Evolutionary conservation across 2,797 vertebrate genomes (phyloP), one percentile per base, ranked within the genome.

Genomic region (Rhabdophis nuchalis): DNA sequence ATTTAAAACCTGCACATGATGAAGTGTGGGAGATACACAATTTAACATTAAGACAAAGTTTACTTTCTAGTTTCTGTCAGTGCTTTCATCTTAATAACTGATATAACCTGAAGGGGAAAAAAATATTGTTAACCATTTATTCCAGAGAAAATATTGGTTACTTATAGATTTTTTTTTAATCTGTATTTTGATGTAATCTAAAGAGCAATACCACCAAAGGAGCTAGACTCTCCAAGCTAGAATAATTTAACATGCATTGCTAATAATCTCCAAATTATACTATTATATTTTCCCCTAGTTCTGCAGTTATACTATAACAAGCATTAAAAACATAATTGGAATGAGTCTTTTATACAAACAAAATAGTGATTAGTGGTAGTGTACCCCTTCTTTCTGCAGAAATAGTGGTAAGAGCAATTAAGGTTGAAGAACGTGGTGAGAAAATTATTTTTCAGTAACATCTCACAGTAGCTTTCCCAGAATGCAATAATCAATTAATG

Each of bases 1-100:
- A 95, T 90, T 64, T 89, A 85, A 94, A 93, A 94, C 92, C 89
- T 88, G 85, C 0, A 36, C 0, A 53, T 82, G 94, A 93, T 58
- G 77, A 89, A 87, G 92, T 91, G 9, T 94, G 27, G 53, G 56
- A 56, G 32, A 91, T 90, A 36, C 72, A 54, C 41, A 92, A 89
- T 0, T 46, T 82, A 46, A 82, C 10, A 1, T 46, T 86, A 94
- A 93, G 92, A 61, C 87, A 91, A 91, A 92, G 72, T 91, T 92
- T 93, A 46, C 89, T 92, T 85, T 54, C 52, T 27, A 87, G 88
- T 86, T 91, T 60, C 50, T 85, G 91, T 88, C 58, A 1, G 5
- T 1, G 58, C 32, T 60, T 89, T 86, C 56, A 89, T 86, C 3
- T n/a, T 41, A n/a, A 50, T 12, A 92, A 32, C 7, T 9, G 27